These are phyloP conservation scores for Carcharodon carcharias DNA, from an alignment of 2,797 vertebrate genomes.

Conservation along the genomic window DNA sequence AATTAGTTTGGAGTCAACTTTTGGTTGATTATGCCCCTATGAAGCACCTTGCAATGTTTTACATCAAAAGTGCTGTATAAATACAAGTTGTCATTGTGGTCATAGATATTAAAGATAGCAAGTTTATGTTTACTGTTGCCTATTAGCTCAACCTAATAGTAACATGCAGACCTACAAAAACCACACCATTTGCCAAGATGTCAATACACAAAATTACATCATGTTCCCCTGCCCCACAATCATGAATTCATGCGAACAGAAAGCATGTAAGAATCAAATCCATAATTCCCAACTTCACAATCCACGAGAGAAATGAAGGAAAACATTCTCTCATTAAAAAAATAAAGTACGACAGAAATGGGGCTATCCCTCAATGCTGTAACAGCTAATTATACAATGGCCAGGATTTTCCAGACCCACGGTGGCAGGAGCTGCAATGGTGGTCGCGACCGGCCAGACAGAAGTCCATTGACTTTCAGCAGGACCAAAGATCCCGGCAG, in stretches of 20 bases:
- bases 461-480: no score
- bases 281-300: not conserved
- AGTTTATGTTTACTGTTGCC: not conserved
- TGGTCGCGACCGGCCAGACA: no score
- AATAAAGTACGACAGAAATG: not conserved
- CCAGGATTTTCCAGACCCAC: no score
- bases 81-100: not conserved
- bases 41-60: not conserved
- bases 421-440: no score
- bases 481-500: no score
- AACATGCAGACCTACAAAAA: not conserved
- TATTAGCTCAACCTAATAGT: not conserved
- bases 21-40: not conserved
- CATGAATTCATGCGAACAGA: not conserved
- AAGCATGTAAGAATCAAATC: not conserved
- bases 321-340: not conserved
- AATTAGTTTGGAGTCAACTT: not conserved
- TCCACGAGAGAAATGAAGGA: no score
- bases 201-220: not conserved
- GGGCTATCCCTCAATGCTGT: not conserved
- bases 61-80: not conserved
- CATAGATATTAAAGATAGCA: not conserved
- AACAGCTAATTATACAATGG: not conserved
- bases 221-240: not conserved
- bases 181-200: not conserved